Percentiles rank a stretch among this genome's conserved stretches.
Evolutionary conservation across 2,113 vertebrate species (phyloP).

Genomic region (Ochotona princeps): DNA sequence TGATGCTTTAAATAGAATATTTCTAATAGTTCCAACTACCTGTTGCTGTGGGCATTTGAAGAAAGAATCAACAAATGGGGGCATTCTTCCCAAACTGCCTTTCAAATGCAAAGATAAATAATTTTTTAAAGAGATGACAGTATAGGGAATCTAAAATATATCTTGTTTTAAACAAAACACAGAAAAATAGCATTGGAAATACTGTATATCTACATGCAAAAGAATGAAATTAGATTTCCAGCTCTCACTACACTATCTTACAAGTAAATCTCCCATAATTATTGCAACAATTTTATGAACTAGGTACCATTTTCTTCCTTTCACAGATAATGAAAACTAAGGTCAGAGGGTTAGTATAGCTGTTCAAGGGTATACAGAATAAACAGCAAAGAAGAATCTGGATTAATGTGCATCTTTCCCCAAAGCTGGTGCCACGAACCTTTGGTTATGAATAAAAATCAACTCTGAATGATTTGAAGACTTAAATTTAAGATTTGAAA

Average conservation of each 20-base stretch:
- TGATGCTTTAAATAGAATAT: not conserved
- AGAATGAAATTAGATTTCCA: no score
- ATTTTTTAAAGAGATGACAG: no score
- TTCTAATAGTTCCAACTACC: not conserved
- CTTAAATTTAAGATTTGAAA: no score
- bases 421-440: not conserved
- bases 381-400: not conserved
- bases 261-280: not conserved
- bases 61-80: no score
- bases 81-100: no score
- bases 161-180: no score
- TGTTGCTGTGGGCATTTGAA: not conserved
- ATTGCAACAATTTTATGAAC: not conserved
- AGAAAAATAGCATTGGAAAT: no score
- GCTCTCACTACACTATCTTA: not conserved
- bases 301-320: not conserved
- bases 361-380: not conserved
- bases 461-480: no score
- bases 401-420: not conserved
- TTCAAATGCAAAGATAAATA: no score
- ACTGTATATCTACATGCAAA: no score
- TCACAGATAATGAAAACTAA: not conserved
- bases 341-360: not conserved
- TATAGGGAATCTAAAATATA: no score
- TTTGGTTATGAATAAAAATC: not conserved